A percentile compares a stretch with the other conserved stretches of the same genome.
Conservation (phyloP, 2,113 vertebrate species). For the Nibea albiflora region DNA sequence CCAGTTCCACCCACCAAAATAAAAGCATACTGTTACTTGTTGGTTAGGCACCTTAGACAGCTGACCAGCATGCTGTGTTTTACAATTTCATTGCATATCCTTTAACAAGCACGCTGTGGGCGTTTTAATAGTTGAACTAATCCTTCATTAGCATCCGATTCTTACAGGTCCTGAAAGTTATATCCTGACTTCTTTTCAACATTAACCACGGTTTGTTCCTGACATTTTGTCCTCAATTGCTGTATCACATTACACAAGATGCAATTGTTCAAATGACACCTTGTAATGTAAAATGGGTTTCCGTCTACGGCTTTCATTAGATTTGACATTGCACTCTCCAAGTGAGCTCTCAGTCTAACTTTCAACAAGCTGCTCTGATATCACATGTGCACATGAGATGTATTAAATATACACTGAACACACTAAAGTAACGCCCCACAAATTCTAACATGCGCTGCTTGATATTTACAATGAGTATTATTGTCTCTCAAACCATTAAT, state of each 20-base stretch:
- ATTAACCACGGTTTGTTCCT: conserved; percentile 9
- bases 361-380: not conserved
- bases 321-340: not conserved
- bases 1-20: not conserved
- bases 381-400: not conserved
- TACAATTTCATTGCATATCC: not conserved
- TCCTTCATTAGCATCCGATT: not conserved
- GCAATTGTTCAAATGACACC: conserved; percentile 12
- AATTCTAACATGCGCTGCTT: conserved; percentile 24
- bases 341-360: not conserved
- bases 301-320: not conserved
- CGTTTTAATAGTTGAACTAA: not conserved
- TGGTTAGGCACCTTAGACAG: not conserved
- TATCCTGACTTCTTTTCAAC: not conserved
- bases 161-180: not conserved
- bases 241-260: conserved; percentile 34
- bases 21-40: not conserved
- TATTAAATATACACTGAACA: conserved; percentile 8
- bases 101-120: not conserved
- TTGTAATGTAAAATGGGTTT: conserved; percentile 5
- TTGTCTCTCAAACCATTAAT: not conserved
- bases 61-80: not conserved
- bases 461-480: conserved; percentile 5
- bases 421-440: not conserved
- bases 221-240: conserved; percentile 12